These are phyloP conservation scores for Columba livia DNA, from an alignment of 2,113 vertebrate species.

Conservation along the genomic window DNA sequence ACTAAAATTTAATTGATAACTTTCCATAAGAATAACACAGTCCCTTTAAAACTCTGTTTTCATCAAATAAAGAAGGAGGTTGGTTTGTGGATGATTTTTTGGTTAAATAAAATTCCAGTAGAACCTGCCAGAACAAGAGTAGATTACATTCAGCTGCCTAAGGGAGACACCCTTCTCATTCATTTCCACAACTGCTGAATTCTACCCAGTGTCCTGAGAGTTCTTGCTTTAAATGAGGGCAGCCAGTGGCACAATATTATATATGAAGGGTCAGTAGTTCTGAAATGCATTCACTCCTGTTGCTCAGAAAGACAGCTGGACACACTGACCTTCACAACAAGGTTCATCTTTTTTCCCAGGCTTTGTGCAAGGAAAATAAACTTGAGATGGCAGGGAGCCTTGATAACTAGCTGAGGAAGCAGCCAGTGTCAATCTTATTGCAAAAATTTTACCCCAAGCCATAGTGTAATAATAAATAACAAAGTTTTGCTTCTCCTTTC, in stretches of 20 bases:
- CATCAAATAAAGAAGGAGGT: not conserved
- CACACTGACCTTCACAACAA: constrained; percentile 4
- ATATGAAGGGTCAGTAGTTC: not conserved
- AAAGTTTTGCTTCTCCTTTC: not conserved
- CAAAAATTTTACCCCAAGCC: not conserved
- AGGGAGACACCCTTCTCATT: not conserved
- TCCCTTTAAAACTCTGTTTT: not conserved
- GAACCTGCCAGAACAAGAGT: not conserved
- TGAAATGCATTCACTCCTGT: not conserved
- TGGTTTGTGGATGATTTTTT: not conserved
- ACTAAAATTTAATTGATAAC: not conserved
- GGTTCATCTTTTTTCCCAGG: constrained; percentile 28
- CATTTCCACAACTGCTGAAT: not conserved
- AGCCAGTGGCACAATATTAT: not conserved
- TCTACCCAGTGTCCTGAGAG: not conserved
- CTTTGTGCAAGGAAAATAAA: constrained; percentile 54
- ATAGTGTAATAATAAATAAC: not conserved
- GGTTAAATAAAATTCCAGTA: not conserved
- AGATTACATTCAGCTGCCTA: not conserved
- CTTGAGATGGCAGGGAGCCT: not conserved
- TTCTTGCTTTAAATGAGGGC: not conserved
- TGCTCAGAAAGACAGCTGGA: not conserved
- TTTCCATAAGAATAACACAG: not conserved
- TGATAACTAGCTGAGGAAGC: constrained; percentile 3
- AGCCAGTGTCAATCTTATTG: not conserved